phyloP scores from a whole-genome alignment of 2,797 vertebrate species.

The Sus cebifrons region DNA sequence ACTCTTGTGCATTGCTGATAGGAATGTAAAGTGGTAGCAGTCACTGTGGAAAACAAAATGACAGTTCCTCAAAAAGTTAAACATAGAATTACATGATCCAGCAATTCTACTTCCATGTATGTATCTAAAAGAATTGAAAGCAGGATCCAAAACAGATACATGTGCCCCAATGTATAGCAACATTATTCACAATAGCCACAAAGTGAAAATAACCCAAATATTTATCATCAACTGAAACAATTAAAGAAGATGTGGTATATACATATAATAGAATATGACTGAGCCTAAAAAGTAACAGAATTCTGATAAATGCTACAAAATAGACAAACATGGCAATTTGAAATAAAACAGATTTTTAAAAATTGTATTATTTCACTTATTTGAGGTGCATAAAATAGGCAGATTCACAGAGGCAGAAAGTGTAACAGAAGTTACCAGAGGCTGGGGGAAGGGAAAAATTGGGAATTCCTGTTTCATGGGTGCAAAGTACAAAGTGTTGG shows the following conservation, averaged over 20 bases:
- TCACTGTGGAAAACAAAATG: not conserved
- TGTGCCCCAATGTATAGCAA: not conserved
- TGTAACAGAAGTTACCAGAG: not conserved
- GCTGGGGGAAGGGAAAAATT: not conserved
- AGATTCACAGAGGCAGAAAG: not conserved
- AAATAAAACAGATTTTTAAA: conserved; percentile 2
- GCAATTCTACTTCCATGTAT: not conserved
- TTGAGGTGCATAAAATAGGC: not conserved
- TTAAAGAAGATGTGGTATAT: not conserved
- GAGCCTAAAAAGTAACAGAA: not conserved
- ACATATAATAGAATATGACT: not conserved
- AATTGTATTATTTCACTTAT: not conserved
- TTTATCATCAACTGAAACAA: not conserved
- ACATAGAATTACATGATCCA: not conserved
- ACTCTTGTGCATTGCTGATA: not conserved
- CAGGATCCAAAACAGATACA: not conserved
- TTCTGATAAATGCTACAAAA: not conserved
- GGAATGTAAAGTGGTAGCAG: not conserved
- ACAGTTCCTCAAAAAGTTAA: not conserved
- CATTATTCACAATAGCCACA: not conserved
- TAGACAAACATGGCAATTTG: not conserved
- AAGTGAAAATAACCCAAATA: not conserved
- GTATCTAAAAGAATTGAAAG: not conserved
- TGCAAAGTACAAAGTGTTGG: not conserved
- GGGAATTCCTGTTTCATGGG: not conserved